Conservation (phyloP, 2,888 invertebrate genomes). For the Rhabditoides inermis region DNA sequence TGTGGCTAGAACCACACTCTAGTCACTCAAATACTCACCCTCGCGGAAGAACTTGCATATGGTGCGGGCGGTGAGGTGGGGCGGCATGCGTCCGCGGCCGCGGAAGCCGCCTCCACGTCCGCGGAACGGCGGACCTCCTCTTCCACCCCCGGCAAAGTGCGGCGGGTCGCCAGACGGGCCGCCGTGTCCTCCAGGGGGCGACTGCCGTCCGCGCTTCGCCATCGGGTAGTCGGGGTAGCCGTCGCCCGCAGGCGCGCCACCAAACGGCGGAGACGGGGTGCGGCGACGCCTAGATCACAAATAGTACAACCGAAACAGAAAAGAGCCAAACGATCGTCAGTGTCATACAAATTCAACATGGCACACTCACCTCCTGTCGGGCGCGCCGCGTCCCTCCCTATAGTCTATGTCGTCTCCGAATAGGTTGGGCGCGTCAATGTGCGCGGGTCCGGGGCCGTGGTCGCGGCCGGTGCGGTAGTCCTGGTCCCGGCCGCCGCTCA, state of each 20-base stretch:
- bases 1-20: not conserved
- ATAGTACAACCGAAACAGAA: not conserved
- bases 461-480: constrained; percentile 5
- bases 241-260: too few species aligned
- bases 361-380: not conserved
- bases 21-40: constrained; percentile 26
- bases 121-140: not conserved
- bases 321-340: not conserved
- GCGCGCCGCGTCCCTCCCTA: constrained; percentile 3
- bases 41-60: constrained; percentile 48
- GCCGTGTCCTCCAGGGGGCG: not conserved
- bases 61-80: constrained; percentile 3
- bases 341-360: not conserved
- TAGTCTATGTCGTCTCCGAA: constrained; percentile 4
- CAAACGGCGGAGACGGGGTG: constrained; percentile 1
- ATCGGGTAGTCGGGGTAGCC: not conserved
- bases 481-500: too few species aligned
- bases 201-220: constrained; percentile 5
- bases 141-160: not conserved
- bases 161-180: not conserved
- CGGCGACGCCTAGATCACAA: constrained; percentile 7
- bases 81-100: not conserved
- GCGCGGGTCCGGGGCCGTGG: not conserved
- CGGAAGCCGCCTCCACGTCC: constrained; percentile 3
- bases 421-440: not conserved